These are phyloP conservation scores for Ceyx melanurus DNA, from an alignment of 2,113 vertebrate genomes.

Conservation along the genomic window DNA sequence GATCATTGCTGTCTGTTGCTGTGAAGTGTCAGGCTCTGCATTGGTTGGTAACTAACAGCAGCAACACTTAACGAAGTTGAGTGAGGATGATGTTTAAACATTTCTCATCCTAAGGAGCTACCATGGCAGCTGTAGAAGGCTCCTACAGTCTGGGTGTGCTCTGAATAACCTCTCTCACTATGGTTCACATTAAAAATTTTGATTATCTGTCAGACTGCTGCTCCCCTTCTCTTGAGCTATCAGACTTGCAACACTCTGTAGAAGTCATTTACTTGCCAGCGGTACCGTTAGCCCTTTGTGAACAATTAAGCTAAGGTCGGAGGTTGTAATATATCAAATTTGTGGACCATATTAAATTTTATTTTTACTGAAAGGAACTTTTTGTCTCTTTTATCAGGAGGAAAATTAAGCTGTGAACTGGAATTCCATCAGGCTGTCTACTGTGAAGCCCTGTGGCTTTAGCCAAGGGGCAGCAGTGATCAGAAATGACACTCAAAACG, in stretches of 20 bases:
- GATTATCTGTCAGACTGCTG: conserved; percentile 68
- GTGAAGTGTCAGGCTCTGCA: background rate
- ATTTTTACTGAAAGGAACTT: conserved; percentile 76
- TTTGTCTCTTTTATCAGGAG: conserved; percentile 73
- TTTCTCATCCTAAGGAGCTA: conserved; percentile 53
- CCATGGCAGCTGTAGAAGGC: conserved; percentile 36
- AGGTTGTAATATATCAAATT: conserved; percentile 72
- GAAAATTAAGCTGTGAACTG: conserved; percentile 73
- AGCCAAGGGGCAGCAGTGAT: conserved; percentile 51
- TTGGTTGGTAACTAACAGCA: conserved; percentile 18
- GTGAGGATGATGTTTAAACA: conserved; percentile 58
- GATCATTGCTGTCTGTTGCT: background rate
- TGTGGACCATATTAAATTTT: conserved; percentile 67
- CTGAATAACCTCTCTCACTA: conserved; percentile 58
- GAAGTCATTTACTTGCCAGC: conserved; percentile 69
- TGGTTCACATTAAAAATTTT: conserved; percentile 68
- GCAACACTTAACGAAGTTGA: conserved; percentile 33
- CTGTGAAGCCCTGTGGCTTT: conserved; percentile 63
- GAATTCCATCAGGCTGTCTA: conserved; percentile 72
- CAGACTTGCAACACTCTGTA: conserved; percentile 55
- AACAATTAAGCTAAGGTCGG: conserved; percentile 71
- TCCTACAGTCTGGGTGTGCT: conserved; percentile 37
- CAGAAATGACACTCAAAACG: conserved; percentile 54
- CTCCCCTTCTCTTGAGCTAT: conserved; percentile 62
- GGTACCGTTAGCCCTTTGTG: conserved; percentile 70